phyloP scores from a whole-genome alignment of 2,888 invertebrate species.

The Tribolium freemani region DNA sequence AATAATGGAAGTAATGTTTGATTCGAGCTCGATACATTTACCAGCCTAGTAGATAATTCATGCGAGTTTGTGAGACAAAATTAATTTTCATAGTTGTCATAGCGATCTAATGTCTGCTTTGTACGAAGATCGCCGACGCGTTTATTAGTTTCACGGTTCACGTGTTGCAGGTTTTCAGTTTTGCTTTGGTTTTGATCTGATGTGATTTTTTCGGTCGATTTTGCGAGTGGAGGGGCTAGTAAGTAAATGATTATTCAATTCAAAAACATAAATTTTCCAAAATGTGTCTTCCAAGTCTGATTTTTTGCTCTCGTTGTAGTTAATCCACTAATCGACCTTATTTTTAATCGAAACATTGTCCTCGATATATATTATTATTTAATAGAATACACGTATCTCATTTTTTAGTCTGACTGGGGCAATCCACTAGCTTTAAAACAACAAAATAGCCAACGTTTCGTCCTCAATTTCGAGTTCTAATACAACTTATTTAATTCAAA shows the following conservation, averaged over 20 bases:
- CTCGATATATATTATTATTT: too few relatives aligned
- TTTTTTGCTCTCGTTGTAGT: background rate
- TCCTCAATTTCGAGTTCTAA: slow-evolving; percentile 2
- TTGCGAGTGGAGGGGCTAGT: background rate
- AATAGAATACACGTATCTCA: too few relatives aligned
- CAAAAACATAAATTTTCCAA: background rate
- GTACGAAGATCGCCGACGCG: slow-evolving; percentile 22
- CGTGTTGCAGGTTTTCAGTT: slow-evolving; percentile 30
- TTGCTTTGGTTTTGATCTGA: slow-evolving; percentile 19
- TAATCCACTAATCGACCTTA: background rate
- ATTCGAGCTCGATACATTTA: slow-evolving; percentile 10
- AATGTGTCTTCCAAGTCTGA: too few relatives aligned
- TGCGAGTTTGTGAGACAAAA: slow-evolving; percentile 27
- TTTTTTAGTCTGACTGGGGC: too few relatives aligned
- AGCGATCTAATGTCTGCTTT: slow-evolving; percentile 33
- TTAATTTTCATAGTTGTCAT: slow-evolving; percentile 40
- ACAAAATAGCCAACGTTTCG: background rate
- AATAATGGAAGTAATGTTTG: slow-evolving; percentile 38
- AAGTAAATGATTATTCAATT: too few relatives aligned
- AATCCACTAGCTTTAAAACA: too few relatives aligned
- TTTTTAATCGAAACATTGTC: too few relatives aligned
- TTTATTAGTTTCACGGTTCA: slow-evolving; percentile 38
- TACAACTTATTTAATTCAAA: slow-evolving; percentile 42
- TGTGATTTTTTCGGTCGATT: background rate
- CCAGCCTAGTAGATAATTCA: slow-evolving; percentile 3